These are phyloP conservation scores for Formica aserva DNA, from an alignment of 2,888 invertebrate species.

Conservation along the genomic window DNA sequence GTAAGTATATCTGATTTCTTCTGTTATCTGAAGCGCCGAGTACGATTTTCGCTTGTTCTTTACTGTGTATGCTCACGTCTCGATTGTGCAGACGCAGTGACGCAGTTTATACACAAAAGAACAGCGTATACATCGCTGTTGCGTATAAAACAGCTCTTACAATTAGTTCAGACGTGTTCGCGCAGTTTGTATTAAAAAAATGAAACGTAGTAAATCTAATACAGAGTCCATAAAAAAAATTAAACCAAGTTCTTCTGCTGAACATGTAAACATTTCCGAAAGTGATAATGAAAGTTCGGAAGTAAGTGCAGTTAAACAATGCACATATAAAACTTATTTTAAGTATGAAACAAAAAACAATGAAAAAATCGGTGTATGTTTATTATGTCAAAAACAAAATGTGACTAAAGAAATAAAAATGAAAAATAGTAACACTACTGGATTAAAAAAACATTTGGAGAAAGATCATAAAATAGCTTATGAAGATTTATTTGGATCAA, in stretches of 20 bases:
- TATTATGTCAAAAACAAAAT: constrained; percentile 1
- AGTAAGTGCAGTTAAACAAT: background rate
- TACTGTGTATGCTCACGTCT: no score
- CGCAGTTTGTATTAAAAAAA: background rate
- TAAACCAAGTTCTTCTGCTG: background rate
- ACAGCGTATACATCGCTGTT: background rate
- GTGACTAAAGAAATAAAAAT: background rate
- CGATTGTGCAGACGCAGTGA: no score
- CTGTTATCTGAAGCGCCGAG: no score
- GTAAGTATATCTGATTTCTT: no score
- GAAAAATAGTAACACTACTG: background rate
- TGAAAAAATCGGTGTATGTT: background rate
- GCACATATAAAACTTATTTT: constrained; percentile 3
- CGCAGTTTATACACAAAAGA: no score
- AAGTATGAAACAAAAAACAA: constrained; percentile 7
- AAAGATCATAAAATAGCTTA: background rate
- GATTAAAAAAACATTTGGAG: constrained; percentile 1
- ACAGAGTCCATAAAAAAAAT: background rate
- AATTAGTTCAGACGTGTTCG: background rate
- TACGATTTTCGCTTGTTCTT: no score
- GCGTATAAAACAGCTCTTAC: background rate
- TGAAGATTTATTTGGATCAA: background rate
- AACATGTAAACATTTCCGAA: background rate
- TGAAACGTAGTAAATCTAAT: background rate
- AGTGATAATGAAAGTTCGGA: background rate